Evolutionary conservation across 2,888 invertebrate genomes (phyloP).

Genomic region (Lordiphosa fenestrarum): DNA sequence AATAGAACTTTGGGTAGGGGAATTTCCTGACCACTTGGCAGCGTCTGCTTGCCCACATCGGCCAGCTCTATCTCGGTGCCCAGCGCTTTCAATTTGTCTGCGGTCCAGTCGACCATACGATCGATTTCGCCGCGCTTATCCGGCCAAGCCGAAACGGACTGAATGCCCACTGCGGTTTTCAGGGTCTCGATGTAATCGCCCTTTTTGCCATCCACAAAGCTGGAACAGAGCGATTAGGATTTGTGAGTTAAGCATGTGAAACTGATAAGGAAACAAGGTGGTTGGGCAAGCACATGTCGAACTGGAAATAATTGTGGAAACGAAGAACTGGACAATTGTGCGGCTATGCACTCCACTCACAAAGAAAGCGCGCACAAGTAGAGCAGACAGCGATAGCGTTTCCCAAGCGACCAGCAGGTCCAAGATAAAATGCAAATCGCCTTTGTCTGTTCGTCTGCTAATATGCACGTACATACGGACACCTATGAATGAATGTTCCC

Average conservation of each 20-base stretch:
- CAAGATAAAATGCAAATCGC: constrained; percentile 29
- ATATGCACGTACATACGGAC: constrained; percentile 4
- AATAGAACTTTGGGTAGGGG: constrained; percentile 93
- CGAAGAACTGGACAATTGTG: not conserved
- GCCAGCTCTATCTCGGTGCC: constrained; percentile 87
- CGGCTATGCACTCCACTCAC: constrained; percentile 2
- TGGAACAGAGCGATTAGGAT: constrained; percentile 36
- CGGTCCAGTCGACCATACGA: constrained; percentile 92
- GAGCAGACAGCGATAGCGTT: constrained; percentile 1
- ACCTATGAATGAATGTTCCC: not conserved
- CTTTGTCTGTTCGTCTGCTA: constrained; percentile 1
- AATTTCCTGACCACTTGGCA: constrained; percentile 87
- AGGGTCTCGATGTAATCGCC: constrained; percentile 88
- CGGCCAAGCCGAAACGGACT: constrained; percentile 96
- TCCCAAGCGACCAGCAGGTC: constrained; percentile 2
- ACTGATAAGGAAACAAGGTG: not conserved
- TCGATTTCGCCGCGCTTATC: constrained; percentile 89
- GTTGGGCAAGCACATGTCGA: constrained; percentile 1
- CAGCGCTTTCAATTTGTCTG: constrained; percentile 84
- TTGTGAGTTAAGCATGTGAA: constrained; percentile 14
- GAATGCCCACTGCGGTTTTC: constrained; percentile 93
- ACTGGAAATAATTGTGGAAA: constrained; percentile 3
- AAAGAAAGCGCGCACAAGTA: constrained; percentile 16
- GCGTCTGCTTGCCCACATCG: constrained; percentile 88
- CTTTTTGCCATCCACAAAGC: constrained; percentile 87